Evolutionary conservation across 2,797 vertebrate genomes (phyloP), one percentile per base, ranked within the genome.

Genomic region (Austrolebias charrua): DNA sequence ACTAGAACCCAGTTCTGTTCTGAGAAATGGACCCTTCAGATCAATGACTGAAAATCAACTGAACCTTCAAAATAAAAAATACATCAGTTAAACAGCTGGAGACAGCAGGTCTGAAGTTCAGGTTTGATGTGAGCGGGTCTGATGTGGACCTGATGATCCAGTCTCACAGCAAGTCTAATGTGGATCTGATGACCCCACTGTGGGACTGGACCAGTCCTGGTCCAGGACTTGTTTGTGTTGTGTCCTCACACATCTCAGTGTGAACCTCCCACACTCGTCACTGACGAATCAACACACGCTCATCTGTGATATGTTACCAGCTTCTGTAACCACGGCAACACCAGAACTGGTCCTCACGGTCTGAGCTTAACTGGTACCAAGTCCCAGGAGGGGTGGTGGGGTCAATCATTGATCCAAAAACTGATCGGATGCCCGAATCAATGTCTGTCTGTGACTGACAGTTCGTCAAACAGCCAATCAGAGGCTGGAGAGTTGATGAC

Each of bases 271-370:
- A 58, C 55, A 58, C 55, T 33, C 16, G 7, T 29, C 14, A 35
- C 14, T 51, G 48, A 67, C 18, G 9, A 59, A 53, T 53, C 49
- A 45, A 28, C 48, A 52, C 10, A n/a, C 66, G 24, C 42, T 40
- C 60, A 18, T 46, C 55, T 58, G 55, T 46, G 55, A 43, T 38
- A 38, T 11, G 8, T 38, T 38, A 9, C 2, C 35, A 46, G 55
- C n/a, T 49, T 40, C 58, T 4, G 58, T 59, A 55, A 63, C 68
- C 58, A 60, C 9, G 7, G 60, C 63, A 71, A 76, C 68, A 18
- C 28, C 42, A 20, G 50, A 47, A 42, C 55, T 46, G 10, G 19
- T 43, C 62, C 47, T 33, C 5, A 4, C 31, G 5, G 31, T 8
- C 31, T 33, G 31, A 33, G 31, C 31, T 5, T 38, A 15, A 33